Evolutionary conservation across 92 coral and sea anemone genomes (phyloP).

Genomic region (Epizoanthus rinbou): DNA sequence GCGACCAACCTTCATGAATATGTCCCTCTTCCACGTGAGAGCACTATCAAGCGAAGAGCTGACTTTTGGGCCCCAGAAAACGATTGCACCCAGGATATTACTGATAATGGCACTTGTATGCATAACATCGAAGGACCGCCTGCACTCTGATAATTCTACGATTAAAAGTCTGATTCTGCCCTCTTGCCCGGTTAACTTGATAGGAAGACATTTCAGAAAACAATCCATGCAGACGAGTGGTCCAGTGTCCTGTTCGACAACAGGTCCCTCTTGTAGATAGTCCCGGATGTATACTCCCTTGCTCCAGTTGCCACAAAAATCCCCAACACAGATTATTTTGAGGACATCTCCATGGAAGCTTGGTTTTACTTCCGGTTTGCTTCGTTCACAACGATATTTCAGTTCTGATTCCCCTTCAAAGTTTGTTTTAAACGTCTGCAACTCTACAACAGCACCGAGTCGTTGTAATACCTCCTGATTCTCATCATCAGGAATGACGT

Average conservation of each 20-base stretch:
- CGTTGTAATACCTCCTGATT: constrained; percentile 7
- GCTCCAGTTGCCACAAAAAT: constrained; percentile 57
- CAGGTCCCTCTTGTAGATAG: constrained; percentile 53
- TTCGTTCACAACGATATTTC: background rate
- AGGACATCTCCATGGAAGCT: constrained; percentile 1
- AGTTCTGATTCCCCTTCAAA: background rate
- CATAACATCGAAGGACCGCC: constrained; percentile 9
- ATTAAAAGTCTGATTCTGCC: constrained; percentile 43
- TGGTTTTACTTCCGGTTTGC: constrained; percentile 15
- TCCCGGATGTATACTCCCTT: constrained; percentile 65
- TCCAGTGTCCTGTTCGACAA: constrained; percentile 25
- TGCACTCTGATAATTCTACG: constrained; percentile 64
- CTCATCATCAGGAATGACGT: constrained; percentile 46
- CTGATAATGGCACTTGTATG: constrained; percentile 1
- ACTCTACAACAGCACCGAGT: constrained; percentile 38
- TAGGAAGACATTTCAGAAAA: constrained; percentile 32
- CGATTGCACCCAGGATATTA: constrained; percentile 54
- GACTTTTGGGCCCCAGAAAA: constrained; percentile 70
- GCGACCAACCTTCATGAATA: constrained; percentile 1
- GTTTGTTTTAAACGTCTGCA: constrained; percentile 46
- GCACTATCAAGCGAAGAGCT: constrained; percentile 52
- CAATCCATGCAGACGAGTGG: constrained; percentile 49
- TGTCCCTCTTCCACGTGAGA: constrained; percentile 40
- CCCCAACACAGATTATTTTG: constrained; percentile 68
- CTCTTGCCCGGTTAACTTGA: constrained; percentile 4